Percentiles rank a stretch among this genome's conserved stretches.
phyloP scores from a whole-genome alignment of 2,888 invertebrate genomes.

The Tetrapedia diversipes region DNA sequence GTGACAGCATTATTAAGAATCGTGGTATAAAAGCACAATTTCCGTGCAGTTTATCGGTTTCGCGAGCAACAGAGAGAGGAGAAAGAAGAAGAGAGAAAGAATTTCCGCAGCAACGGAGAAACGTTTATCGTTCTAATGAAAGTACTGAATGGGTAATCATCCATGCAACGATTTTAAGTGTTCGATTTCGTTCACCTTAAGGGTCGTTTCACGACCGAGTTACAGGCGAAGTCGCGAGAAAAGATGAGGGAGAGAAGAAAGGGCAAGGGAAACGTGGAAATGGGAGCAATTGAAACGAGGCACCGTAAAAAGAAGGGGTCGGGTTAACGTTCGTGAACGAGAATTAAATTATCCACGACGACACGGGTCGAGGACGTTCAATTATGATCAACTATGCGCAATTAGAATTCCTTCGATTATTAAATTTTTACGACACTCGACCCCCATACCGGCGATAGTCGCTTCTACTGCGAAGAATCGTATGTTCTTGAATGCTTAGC shows the following conservation, averaged over 20 bases:
- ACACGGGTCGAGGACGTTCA: slow-evolving; percentile 12
- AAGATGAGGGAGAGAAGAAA: not conserved
- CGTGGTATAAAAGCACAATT: slow-evolving; percentile 40
- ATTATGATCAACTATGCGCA: slow-evolving; percentile 25
- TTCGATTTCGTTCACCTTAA: slow-evolving; percentile 50
- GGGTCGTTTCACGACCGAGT: slow-evolving; percentile 49
- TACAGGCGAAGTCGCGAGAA: slow-evolving; percentile 21
- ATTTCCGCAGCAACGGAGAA: slow-evolving; percentile 36
- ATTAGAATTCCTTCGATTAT: slow-evolving; percentile 27
- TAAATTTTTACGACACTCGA: slow-evolving; percentile 6
- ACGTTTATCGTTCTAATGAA: slow-evolving; percentile 52
- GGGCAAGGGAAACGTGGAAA: not conserved
- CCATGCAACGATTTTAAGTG: slow-evolving; percentile 50
- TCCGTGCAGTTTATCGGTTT: slow-evolving; percentile 46
- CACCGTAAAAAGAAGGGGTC: slow-evolving; percentile 21
- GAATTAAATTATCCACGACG: slow-evolving; percentile 34
- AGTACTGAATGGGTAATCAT: slow-evolving; percentile 52
- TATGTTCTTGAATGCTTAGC: too few relatives aligned
- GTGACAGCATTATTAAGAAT: slow-evolving; percentile 45
- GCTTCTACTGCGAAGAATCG: too few relatives aligned
- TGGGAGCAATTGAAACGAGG: slow-evolving; percentile 25
- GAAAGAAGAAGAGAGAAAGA: not conserved
- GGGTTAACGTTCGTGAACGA: slow-evolving; percentile 31
- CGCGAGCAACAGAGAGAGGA: not conserved
- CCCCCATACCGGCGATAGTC: not conserved